A percentile compares a stretch with the other conserved stretches of the same genome.
Evolutionary conservation across 1,140 invertebrate species (phyloP).

Genomic region (Ptiloglossa arizonensis): DNA sequence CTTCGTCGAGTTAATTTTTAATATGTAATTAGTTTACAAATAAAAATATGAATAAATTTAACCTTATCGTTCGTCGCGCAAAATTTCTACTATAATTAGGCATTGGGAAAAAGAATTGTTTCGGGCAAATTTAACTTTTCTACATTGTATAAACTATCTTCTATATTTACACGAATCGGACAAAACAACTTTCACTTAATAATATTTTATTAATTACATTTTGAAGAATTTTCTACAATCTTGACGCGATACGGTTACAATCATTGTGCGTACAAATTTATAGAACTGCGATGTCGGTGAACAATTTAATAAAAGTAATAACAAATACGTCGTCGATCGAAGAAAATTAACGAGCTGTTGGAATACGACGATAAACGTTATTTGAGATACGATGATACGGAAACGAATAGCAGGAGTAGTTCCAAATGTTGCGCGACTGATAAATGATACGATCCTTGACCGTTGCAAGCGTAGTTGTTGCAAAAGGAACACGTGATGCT

Average conservation of each 20-base stretch:
- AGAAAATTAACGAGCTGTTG: neutral
- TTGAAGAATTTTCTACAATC: neutral
- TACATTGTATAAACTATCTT: too few species aligned
- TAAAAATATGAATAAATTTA: too few species aligned
- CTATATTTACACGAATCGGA: too few species aligned
- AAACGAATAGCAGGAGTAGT: neutral
- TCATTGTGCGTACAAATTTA: neutral
- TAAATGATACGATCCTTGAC: constrained; percentile 11
- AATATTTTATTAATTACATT: neutral
- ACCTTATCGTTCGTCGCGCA: too few species aligned
- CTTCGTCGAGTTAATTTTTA: too few species aligned
- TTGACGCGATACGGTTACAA: neutral
- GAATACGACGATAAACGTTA: neutral
- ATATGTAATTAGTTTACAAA: too few species aligned
- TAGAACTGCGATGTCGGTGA: neutral
- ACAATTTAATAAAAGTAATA: neutral
- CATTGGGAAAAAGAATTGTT: too few species aligned
- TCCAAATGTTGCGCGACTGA: neutral
- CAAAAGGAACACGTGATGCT: constrained; percentile 72
- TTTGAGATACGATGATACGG: neutral
- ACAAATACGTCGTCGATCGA: neutral
- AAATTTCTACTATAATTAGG: too few species aligned
- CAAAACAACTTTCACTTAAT: neutral
- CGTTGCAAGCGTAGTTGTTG: constrained; percentile 71
- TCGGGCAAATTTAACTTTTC: too few species aligned